These are phyloP conservation scores for Saguinus midas DNA, from an alignment of 2,113 vertebrate genomes.

Conservation along the genomic window DNA sequence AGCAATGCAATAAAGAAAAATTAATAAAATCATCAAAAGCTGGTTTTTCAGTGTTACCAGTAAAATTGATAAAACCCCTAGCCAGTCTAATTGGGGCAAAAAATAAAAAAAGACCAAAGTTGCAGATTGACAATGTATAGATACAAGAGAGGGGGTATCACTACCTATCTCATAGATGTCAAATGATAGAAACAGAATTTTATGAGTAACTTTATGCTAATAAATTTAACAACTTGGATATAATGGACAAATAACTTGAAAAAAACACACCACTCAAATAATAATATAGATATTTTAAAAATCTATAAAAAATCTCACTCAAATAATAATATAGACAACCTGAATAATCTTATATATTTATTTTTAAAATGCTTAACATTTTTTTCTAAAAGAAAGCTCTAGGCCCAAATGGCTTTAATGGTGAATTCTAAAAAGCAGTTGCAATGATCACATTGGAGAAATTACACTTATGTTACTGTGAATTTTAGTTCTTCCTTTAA, in stretches of 20 bases:
- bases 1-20: background rate
- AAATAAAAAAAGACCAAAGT: background rate
- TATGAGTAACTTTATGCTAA: background rate
- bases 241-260: background rate
- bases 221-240: constrained; percentile 3
- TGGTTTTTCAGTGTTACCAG: background rate
- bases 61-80: background rate
- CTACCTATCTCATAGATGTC: background rate
- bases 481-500: background rate
- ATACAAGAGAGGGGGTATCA: background rate
- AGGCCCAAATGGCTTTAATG: background rate
- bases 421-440: constrained; percentile 7
- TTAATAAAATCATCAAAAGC: background rate
- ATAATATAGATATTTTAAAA: background rate
- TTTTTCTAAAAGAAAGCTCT: background rate
- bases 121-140: background rate
- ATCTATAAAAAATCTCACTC: background rate
- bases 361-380: background rate
- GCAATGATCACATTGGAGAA: background rate
- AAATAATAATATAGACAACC: background rate
- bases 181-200: background rate
- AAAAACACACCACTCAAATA: background rate
- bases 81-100: background rate
- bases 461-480: background rate
- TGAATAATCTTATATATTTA: background rate